Evolutionary conservation across 2,113 vertebrate species (phyloP), one percentile per base, ranked within the genome.

Genomic region (Tylochromis polylepis): DNA sequence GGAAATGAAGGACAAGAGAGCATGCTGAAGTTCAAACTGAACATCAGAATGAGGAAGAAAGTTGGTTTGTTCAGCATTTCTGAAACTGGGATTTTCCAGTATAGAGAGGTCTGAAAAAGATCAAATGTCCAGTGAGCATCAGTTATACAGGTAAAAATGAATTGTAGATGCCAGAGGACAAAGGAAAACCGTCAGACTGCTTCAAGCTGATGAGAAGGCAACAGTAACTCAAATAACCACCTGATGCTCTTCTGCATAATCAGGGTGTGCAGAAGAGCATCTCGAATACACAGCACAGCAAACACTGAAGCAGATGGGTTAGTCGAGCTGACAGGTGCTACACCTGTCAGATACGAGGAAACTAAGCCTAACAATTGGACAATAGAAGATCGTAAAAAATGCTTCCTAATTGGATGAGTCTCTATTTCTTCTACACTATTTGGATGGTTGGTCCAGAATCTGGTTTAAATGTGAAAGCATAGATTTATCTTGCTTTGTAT

Each of bases 121-220:
- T 0, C n/a, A 24, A 43, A 24, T 15, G 0, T 24, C n/a, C 12
- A 70, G 36, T 24, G 36, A 43, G n/a, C 36, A 24, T n/a, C 62
- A 22, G 36, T 0, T 15, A 34, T 65, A 31, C 14, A 20, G 1
- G 11, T 38, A 22, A 38, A 65, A 65, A 38, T 2, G 4, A 2
- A 38, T 8, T 65, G 34, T 38, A 8, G 60, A 65, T 22, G 11
- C 2, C 60, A 8, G 11, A 38, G 11, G 20, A 65, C 34, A 65
- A 38, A 38, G 60, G 20, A 22, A 38, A 65, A 65, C 0, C 1
- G 34, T 20, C 0, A 65, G 34, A 38, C 1, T 67, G 1, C 62
- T 67, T 34, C 20, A 67, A 67, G 62, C 34, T 41, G 34, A 41
- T 22, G 11, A 22, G 62, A 14, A 67, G 62, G 62, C 0, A 22